Conservation (phyloP, 2,797 vertebrate genomes). For the Scarus forsteni region DNA sequence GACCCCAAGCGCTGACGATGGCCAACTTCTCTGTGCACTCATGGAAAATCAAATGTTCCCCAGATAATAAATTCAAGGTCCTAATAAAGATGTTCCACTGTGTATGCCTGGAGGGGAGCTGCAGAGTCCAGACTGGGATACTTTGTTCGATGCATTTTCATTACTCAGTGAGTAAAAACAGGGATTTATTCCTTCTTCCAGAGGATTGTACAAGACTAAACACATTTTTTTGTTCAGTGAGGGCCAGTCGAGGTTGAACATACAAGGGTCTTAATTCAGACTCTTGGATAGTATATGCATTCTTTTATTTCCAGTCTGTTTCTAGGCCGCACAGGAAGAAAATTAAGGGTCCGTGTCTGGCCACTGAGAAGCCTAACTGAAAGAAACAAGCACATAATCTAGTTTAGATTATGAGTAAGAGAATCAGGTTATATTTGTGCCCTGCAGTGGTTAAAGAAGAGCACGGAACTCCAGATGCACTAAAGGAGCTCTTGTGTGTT, state of each 20-base stretch:
- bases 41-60: conserved; percentile 44
- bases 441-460: conserved; percentile 41
- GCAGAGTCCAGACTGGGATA: conserved; percentile 25
- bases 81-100: conserved; percentile 48
- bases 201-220: conserved; percentile 34
- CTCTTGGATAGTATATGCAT: conserved; percentile 26
- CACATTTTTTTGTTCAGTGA: conserved; percentile 32
- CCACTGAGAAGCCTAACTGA: conserved; percentile 53
- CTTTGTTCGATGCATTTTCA: conserved; percentile 49
- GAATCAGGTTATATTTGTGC: conserved; percentile 66
- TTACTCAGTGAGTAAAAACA: conserved; percentile 41
- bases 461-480: conserved; percentile 20
- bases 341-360: conserved; percentile 49
- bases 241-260: conserved; percentile 24
- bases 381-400: conserved; percentile 68
- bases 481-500: not conserved
- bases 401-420: conserved; percentile 47
- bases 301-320: conserved; percentile 13
- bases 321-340: conserved; percentile 18
- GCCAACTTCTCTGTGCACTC: conserved; percentile 37
- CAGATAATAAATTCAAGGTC: conserved; percentile 49
- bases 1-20: conserved; percentile 24
- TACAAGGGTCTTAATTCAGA: conserved; percentile 7
- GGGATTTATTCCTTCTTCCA: conserved; percentile 55
- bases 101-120: conserved; percentile 11